A percentile compares a stretch with the other conserved stretches of the same genome.
phyloP scores from a whole-genome alignment of 2,113 vertebrate genomes.

The Pedionomus torquatus region DNA sequence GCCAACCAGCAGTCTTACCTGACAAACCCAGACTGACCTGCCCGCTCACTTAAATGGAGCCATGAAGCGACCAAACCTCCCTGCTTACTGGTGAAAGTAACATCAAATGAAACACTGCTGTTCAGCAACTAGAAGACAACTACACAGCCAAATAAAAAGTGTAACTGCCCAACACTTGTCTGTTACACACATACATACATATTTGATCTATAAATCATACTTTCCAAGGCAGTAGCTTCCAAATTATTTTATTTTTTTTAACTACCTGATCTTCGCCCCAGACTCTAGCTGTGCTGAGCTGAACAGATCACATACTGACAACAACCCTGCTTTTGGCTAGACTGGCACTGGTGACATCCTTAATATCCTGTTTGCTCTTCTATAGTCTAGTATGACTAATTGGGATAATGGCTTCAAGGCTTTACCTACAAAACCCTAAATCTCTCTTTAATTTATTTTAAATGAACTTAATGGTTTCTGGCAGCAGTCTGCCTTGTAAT shows the following conservation, averaged over 20 bases:
- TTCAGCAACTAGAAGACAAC: not conserved
- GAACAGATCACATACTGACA: not conserved
- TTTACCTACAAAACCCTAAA: conserved; percentile 13
- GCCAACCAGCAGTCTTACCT: not conserved
- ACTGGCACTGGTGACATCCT: not conserved
- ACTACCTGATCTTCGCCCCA: not conserved
- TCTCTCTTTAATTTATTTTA: conserved; percentile 29
- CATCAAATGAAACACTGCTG: not conserved
- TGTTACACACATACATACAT: not conserved
- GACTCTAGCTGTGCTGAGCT: not conserved
- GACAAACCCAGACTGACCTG: not conserved
- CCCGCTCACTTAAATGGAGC: not conserved
- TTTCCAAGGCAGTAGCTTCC: not conserved
- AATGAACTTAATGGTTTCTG: conserved; percentile 30
- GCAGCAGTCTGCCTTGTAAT: not conserved
- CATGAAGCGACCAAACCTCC: not conserved
- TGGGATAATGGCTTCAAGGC: conserved; percentile 4
- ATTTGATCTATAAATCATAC: not conserved
- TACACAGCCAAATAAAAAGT: not conserved
- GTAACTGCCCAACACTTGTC: not conserved
- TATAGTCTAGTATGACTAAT: not conserved
- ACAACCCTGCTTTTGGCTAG: not conserved
- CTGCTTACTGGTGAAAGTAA: not conserved
- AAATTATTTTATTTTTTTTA: not conserved
- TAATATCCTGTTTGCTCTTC: not conserved